A percentile compares a stretch with the other conserved stretches of the same genome.
phyloP scores from a whole-genome alignment of 2,888 invertebrate species.

The Netelia inedita region DNA sequence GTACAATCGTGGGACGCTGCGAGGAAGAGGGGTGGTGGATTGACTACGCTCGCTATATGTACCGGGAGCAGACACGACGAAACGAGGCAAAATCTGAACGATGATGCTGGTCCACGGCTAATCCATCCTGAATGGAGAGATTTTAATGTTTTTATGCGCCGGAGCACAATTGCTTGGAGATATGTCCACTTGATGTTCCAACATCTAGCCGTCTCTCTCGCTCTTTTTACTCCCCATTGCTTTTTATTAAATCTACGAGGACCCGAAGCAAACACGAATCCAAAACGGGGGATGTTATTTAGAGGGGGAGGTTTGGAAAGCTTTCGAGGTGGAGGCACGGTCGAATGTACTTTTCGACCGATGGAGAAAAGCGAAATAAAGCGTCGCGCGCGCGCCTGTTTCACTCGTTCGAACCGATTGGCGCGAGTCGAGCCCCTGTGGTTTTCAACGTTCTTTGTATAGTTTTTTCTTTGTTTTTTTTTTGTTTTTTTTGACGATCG shows the following conservation, averaged over 20 bases:
- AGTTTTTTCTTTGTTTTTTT: too few relatives aligned
- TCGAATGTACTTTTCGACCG: too few relatives aligned
- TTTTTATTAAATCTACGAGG: slow-evolving; percentile 52
- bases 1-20: too few relatives aligned
- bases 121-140: slow-evolving; percentile 84
- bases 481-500: too few relatives aligned
- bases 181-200: slow-evolving; percentile 82
- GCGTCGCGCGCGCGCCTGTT: too few relatives aligned
- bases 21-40: background rate
- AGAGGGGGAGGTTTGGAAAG: background rate
- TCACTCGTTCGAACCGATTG: too few relatives aligned
- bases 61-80: slow-evolving; percentile 48
- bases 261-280: slow-evolving; percentile 55
- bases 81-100: slow-evolving; percentile 52
- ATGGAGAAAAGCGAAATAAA: too few relatives aligned
- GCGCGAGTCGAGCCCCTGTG: too few relatives aligned
- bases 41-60: slow-evolving; percentile 13
- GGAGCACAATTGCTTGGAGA: slow-evolving; percentile 80
- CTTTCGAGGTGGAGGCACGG: background rate
- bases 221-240: background rate
- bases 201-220: slow-evolving; percentile 70
- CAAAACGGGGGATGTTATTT: background rate
- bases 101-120: slow-evolving; percentile 73
- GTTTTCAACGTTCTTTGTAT: too few relatives aligned
- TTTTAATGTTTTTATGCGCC: slow-evolving; percentile 84